These are phyloP conservation scores for Lepetodrilus schrolli DNA, from an alignment of 2,888 invertebrate genomes.

Conservation along the genomic window DNA sequence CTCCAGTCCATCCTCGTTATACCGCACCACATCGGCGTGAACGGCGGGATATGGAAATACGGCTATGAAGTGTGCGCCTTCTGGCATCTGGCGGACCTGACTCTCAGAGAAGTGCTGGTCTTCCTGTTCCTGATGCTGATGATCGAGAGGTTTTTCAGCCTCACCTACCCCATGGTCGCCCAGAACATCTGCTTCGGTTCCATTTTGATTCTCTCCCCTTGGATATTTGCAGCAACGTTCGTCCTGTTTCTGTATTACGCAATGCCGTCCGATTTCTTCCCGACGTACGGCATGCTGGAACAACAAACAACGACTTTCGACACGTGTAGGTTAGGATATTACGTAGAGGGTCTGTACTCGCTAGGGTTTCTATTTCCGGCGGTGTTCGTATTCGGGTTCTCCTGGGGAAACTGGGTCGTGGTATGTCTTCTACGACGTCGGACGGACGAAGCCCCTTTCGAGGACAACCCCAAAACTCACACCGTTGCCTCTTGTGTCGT, in stretches of 20 bases:
- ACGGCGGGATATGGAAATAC: neutral
- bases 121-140: neutral
- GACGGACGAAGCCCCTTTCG: neutral
- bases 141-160: slow-evolving; percentile 4
- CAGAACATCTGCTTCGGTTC: neutral
- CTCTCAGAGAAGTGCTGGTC: neutral
- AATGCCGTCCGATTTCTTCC: neutral
- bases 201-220: neutral
- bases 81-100: slow-evolving; percentile 1
- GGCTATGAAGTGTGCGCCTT: neutral
- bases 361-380: neutral
- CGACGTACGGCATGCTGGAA: neutral
- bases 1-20: neutral
- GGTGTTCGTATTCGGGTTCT: slow-evolving; percentile 6
- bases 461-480: neutral
- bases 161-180: neutral
- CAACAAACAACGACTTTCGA: neutral
- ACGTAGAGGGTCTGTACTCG: neutral
- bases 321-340: neutral
- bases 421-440: neutral
- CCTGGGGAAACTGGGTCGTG: neutral
- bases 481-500: neutral
- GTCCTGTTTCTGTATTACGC: neutral
- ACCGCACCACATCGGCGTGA: neutral
- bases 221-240: neutral